Conservation (phyloP, 2,113 vertebrate genomes). For the Arenaria interpres region DNA sequence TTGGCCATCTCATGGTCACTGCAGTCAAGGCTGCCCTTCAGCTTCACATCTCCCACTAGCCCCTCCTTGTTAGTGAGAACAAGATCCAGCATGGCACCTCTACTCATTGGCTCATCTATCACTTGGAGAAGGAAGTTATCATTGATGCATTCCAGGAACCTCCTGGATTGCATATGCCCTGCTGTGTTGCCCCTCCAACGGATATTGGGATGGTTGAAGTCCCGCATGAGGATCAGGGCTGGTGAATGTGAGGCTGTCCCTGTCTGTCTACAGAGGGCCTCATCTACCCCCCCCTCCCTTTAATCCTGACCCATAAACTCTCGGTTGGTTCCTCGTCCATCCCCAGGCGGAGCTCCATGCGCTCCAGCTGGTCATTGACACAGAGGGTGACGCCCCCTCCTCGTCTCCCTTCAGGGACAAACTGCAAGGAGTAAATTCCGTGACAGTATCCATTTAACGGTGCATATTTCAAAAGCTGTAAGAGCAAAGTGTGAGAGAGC, state of each 20-base stretch:
- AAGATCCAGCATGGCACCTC: not conserved
- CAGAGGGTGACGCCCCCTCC: not conserved
- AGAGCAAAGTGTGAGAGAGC: not conserved
- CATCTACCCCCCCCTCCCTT: not conserved
- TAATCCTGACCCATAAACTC: not conserved
- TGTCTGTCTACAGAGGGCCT: not conserved
- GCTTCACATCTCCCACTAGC: not conserved
- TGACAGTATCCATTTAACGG: constrained; percentile 27
- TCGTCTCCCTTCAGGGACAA: not conserved
- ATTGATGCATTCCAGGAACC: not conserved
- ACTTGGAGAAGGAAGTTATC: not conserved
- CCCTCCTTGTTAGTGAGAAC: not conserved
- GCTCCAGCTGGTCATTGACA: not conserved
- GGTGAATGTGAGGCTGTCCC: not conserved
- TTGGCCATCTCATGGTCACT: not conserved
- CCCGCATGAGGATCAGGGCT: not conserved
- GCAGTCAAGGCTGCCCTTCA: not conserved
- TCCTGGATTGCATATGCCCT: not conserved
- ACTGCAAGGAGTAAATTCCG: constrained; percentile 35
- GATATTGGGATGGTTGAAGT: not conserved
- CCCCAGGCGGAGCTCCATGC: not conserved
- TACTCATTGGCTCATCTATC: not conserved
- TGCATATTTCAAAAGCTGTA: constrained; percentile 35
- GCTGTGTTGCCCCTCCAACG: not conserved
- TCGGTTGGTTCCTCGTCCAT: not conserved